Percentiles rank a stretch among this genome's conserved stretches.
These are phyloP conservation scores for Pachypanchax playfairii DNA, from an alignment of 2,113 vertebrate genomes.

Conservation along the genomic window DNA sequence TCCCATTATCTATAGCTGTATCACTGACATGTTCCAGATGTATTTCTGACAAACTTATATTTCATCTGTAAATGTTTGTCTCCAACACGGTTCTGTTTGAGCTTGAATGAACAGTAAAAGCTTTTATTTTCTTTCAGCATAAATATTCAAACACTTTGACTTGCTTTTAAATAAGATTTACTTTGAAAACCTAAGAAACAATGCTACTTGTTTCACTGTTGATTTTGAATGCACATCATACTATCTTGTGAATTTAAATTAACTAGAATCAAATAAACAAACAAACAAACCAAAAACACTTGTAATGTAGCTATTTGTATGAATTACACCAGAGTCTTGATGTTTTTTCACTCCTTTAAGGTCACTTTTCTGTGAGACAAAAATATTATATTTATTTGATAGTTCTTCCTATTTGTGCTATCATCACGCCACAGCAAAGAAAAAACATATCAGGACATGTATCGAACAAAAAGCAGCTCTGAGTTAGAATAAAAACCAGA, in stretches of 20 bases:
- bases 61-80: conserved; percentile 33
- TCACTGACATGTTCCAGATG: conserved; percentile 24
- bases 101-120: conserved; percentile 8
- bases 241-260: conserved; percentile 37
- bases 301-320: background rate
- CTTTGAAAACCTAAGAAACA: conserved; percentile 23
- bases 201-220: conserved; percentile 20
- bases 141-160: conserved; percentile 24
- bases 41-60: conserved; percentile 21
- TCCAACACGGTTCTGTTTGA: conserved; percentile 6
- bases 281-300: too few species aligned
- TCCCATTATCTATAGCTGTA: conserved; percentile 25
- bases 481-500: too few species aligned
- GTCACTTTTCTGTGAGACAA: conserved; percentile 40
- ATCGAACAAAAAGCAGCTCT: too few species aligned
- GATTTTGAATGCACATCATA: conserved; percentile 25
- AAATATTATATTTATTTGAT: background rate
- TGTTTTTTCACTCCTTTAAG: conserved; percentile 18
- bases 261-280: conserved; percentile 16
- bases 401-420: too few species aligned
- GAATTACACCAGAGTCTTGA: conserved; percentile 5
- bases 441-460: too few species aligned
- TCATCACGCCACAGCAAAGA: too few species aligned
- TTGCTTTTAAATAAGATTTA: conserved; percentile 38
- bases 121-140: conserved; percentile 2